Base-by-base conservation (phyloP, 1,140 invertebrate species). In the Triops longicaudatus region DNA sequence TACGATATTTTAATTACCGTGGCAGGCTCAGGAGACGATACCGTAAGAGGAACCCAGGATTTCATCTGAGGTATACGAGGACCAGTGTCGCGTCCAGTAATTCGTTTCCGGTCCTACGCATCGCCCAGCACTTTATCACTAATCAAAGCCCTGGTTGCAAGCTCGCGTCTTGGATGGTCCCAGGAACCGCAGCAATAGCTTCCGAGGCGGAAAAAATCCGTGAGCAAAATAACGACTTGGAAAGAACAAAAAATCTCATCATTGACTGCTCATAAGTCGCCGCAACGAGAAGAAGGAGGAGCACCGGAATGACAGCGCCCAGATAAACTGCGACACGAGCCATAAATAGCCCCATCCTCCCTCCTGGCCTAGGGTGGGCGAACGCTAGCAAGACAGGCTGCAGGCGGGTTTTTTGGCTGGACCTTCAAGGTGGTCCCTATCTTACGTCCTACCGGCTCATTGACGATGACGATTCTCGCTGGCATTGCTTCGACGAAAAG, bases 391-490 rank as follows among this genome's bases (percentile, higher is more conserved):
- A 37, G 31, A 37, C n/a, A n/a, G n/a, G n/a, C n/a, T n/a, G n/a
- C n/a, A n/a, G n/a, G n/a, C 2, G 31, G 31, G 31, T 37, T 37
- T 22, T 63, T 63, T 63, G 50, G 50, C 50, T 9, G 50, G 50
- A 63, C 50, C 31, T 37, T 37, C 31, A 63, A 63, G 50, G 14
- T 63, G 50, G 50, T 14, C 7, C 10, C n/a, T 63, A 63, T 63
- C 50, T 63, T 37, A 22, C 50, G 50, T 63, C 50, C 50, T 63
- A 63, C 50, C 50, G 50, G 50, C 50, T 22, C 50, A 63, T 63
- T 63, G 50, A 63, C 50, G 74, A 31, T 75, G 63, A 75, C 74
- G 74, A 75, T 75, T 43, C 50, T 63, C 17, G 17, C 10, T 63
- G 17, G 14, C n/a, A n/a, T 22, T 17, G 14, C 50, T 63, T 9